Evolutionary conservation across 2,888 invertebrate species (phyloP).

Genomic region (Idaea biselata): DNA sequence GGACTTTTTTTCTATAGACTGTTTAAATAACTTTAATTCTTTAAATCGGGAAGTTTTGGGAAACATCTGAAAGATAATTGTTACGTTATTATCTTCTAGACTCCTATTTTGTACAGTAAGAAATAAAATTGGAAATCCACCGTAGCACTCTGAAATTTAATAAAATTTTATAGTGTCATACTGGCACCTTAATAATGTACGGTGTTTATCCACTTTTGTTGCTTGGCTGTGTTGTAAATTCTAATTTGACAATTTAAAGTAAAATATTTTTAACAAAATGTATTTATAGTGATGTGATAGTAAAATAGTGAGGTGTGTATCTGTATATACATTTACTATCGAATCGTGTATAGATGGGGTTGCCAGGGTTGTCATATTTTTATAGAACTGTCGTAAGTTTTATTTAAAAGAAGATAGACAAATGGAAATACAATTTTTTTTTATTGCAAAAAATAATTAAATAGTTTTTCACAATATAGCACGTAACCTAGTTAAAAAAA

Average conservation of each 20-base stretch:
- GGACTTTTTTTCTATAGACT: neutral
- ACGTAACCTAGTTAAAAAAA: too few species aligned
- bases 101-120: too few species aligned
- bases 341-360: neutral
- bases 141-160: too few species aligned
- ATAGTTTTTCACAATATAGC: too few species aligned
- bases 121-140: too few species aligned
- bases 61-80: too few species aligned
- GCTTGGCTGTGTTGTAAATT: neutral
- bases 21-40: neutral
- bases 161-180: neutral
- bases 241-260: neutral
- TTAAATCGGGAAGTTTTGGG: too few species aligned
- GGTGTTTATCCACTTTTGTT: neutral
- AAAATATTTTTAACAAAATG: constrained; percentile 1
- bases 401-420: too few species aligned
- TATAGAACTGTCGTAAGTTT: too few species aligned
- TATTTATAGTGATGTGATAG: constrained; percentile 53
- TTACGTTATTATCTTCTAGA: too few species aligned
- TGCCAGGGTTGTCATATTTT: neutral
- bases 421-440: too few species aligned
- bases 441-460: too few species aligned
- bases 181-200: neutral
- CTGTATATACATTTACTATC: neutral
- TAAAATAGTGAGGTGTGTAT: constrained; percentile 31